Evolutionary conservation across 2,888 invertebrate genomes (phyloP), one percentile per base, ranked within the genome.

Genomic region (Caenorhabditis becei): DNA sequence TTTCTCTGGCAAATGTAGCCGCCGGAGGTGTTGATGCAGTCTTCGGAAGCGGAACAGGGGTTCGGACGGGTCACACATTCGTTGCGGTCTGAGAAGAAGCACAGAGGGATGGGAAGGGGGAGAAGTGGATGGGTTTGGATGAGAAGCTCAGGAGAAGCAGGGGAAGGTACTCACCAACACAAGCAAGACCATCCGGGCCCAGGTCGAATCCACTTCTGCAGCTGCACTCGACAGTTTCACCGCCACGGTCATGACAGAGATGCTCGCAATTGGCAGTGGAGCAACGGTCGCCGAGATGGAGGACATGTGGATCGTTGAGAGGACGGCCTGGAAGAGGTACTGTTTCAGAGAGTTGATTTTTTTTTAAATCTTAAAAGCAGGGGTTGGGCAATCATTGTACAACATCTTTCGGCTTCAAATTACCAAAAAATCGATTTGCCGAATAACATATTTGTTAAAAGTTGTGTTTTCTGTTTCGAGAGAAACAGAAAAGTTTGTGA

Each of bases 1-100:
- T 70, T 56, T 14, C 72, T 62, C 62, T 82, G 83, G 91, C 97
- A 97, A 14, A 94, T 93, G 63, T 94, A 97, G 0, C 96, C 95
- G 0, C 96, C 88, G 56, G 78, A 75, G 23, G 84, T 84, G 72
- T 89, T 89, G 32, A 85, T 56, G 58, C 89, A 89, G 11, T 82
- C 80, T 70, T 89, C 87, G 7, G 49, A 58, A 2, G 72, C 44
- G 23, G 71, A 47, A 63, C 84, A 85, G 11, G 82, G 79, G 47
- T 51, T 58, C 1, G 65, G 53, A 18, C 66, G 70, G 20, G 63
- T 59, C 10, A 49, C 47, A 75, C 84, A 84, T 62, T 84, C 83
- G 61, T 83, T 71, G 10, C 75, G 75, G 61, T 83, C 84, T 85
- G 24, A 72, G 63, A 32, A 41, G 61, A 28, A 61, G 59, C 47